Base-by-base conservation (phyloP, 2,888 invertebrate genomes). In the Ophion ventricosus region DNA sequence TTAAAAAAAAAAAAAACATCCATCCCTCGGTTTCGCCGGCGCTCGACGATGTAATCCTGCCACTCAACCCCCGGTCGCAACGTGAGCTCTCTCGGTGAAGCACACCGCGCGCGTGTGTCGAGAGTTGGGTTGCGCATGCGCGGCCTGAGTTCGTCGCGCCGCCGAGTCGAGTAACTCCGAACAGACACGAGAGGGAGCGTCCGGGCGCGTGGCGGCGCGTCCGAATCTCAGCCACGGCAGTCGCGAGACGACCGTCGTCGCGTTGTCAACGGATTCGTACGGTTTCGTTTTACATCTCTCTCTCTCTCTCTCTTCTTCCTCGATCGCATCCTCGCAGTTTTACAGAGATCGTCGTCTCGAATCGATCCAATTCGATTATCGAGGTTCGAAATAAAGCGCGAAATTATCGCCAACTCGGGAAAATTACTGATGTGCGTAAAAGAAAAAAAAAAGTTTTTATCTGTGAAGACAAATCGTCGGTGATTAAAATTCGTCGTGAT, bases 181-280 rank as follows among this genome's bases (percentile, higher is more conserved):
- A 84, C n/a, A 81, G n/a, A 29, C 57, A 80, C 93, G 92, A 91
- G 54, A 10, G 23, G 20, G 43, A 64, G 88, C 91, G 91, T 91
- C 88, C 89, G 88, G 91, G 91, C 92, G 92, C 92, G 92, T 92
- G 92, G 91, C 91, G 90, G 89, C 88, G 87, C 80, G 85, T 85
- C 88, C 86, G 90, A 91, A 90, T 90, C 88, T 88, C 90, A 83
- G 90, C 90, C 87, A 86, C 91, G 88, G 87, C 92, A 93, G 93
- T 93, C 91, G 92, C 90, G 91, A 89, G 90, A 91, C 91, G 90
- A 88, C 90, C 91, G 90, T 89, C 91, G 90, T 90, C 92, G 92
- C 90, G 91, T 89, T 81, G 88, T 85, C 67, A 87, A 59, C 11
- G 83, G 81, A 85, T 82, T 83, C 20, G 74, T 72, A 67, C 76